Conservation (phyloP, 2,113 vertebrate genomes). For the Sinocyclocheilus anshuiensis region DNA sequence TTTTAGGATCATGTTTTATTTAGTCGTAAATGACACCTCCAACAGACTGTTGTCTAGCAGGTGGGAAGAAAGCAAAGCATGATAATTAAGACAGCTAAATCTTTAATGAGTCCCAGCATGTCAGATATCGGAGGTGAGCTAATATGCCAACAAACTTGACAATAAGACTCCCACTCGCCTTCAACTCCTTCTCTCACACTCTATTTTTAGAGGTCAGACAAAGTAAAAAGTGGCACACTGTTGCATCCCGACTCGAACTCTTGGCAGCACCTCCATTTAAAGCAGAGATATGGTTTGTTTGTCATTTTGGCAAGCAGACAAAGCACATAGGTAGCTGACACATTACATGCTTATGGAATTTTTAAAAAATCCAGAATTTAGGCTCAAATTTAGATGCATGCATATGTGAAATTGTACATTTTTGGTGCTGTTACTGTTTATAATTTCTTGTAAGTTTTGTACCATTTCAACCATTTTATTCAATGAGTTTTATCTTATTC, state of each 20-base stretch:
- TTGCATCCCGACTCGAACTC: neutral
- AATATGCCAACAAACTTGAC: constrained; percentile 36
- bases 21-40: neutral
- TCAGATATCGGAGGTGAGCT: neutral
- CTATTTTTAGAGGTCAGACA: constrained; percentile 48
- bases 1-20: neutral
- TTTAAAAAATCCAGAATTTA: neutral
- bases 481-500: no score
- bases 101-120: neutral
- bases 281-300: constrained; percentile 23
- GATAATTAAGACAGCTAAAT: constrained; percentile 15
- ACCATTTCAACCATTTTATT: neutral
- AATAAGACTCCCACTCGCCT: neutral
- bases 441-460: neutral
- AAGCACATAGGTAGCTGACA: neutral
- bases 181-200: neutral
- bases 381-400: neutral
- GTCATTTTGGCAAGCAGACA: constrained; percentile 25
- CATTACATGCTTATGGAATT: neutral
- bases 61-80: neutral
- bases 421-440: neutral
- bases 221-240: constrained; percentile 38
- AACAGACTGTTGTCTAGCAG: neutral
- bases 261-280: constrained; percentile 6
- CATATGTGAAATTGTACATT: neutral